Evolutionary conservation across 2,797 vertebrate species (phyloP), one percentile per base, ranked within the genome.

Genomic region (Spinus pinus): DNA sequence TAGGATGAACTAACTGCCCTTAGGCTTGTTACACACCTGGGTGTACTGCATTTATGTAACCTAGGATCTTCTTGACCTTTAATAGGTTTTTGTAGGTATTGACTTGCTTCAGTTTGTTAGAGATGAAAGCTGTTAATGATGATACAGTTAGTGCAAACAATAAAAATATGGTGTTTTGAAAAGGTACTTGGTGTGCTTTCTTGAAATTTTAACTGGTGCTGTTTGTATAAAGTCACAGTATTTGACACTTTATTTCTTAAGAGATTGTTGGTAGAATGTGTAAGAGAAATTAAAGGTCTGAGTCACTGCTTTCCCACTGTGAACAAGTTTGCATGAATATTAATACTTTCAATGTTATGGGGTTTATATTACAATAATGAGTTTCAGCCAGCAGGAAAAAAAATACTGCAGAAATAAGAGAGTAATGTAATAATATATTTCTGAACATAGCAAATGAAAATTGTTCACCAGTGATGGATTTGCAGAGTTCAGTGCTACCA

Each of bases 151-250:
- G 18, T 78, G 65, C 51, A 86, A 93, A 73, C 71, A 97, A 96
- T 97, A 97, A 97, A 97, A 57, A 56, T 57, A 31, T 67, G 47
- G 31, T 67, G 79, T 92, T 92, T 50, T 79, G 35, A 90, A 91
- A 60, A 81, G 1, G 0, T 80, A 9, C 7, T 57, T 6, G 16
- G 20, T 74, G 47, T 60, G 42, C 46, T 85, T 62, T 86, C 79
- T 73, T 42, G 15, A 61, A 64, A 57, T 84, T 61, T 75, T 70
- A 42, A 78, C 58, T 46, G 16, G 1, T n/a, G 5, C 16, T 83
- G 6, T 30, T 62, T 24, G 21, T 72, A 3, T 73, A 9, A 57
- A 44, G 17, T 41, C 31, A 14, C 9, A 5, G 4, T 46, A 30
- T 57, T 92, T 73, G 14, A 17, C 42, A 50, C 7, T 39, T 61